Percentiles rank a stretch among this genome's conserved stretches.
Evolutionary conservation across 2,888 invertebrate genomes (phyloP).

Genomic region (Papilio gigon): DNA sequence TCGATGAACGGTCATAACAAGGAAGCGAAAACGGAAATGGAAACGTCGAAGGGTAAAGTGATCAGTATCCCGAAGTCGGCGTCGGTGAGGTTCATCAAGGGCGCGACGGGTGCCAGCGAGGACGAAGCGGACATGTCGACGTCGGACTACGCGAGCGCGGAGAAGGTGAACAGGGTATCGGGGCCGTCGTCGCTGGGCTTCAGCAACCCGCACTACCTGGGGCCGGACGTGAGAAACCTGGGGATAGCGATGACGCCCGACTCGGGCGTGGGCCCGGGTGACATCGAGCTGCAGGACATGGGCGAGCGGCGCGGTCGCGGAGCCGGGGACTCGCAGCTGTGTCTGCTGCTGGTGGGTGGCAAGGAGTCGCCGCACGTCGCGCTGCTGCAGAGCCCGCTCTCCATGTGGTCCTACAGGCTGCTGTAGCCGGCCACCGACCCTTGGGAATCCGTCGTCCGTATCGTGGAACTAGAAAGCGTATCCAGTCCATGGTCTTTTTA

Average conservation of each 20-base stretch:
- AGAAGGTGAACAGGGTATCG: constrained; percentile 83
- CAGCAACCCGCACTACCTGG: constrained; percentile 89
- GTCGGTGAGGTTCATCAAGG: constrained; percentile 82
- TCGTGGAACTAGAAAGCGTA: constrained; percentile 24
- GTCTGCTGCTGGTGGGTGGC: constrained; percentile 86
- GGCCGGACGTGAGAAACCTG: constrained; percentile 87
- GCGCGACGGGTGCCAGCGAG: constrained; percentile 70
- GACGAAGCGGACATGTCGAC: constrained; percentile 85
- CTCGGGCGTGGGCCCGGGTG: constrained; percentile 80
- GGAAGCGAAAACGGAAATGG: constrained; percentile 51
- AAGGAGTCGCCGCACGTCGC: constrained; percentile 90
- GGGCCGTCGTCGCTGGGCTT: constrained; percentile 83
- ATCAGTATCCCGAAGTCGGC: constrained; percentile 82
- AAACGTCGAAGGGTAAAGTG: constrained; percentile 44
- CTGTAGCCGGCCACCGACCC: constrained; percentile 50
- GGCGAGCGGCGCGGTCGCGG: constrained; percentile 52
- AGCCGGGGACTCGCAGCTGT: constrained; percentile 55
- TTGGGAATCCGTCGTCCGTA: constrained; percentile 31
- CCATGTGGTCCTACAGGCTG: constrained; percentile 89
- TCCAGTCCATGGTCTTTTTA: constrained; percentile 17
- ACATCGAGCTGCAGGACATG: constrained; percentile 72
- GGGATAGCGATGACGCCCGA: constrained; percentile 86
- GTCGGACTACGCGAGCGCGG: constrained; percentile 90
- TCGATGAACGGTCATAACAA: constrained; percentile 40
- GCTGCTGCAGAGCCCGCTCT: constrained; percentile 88